Evolutionary conservation across 1,140 invertebrate species (phyloP), one percentile per base, ranked within the genome.

Genomic region (Atopsyche davidsoni): DNA sequence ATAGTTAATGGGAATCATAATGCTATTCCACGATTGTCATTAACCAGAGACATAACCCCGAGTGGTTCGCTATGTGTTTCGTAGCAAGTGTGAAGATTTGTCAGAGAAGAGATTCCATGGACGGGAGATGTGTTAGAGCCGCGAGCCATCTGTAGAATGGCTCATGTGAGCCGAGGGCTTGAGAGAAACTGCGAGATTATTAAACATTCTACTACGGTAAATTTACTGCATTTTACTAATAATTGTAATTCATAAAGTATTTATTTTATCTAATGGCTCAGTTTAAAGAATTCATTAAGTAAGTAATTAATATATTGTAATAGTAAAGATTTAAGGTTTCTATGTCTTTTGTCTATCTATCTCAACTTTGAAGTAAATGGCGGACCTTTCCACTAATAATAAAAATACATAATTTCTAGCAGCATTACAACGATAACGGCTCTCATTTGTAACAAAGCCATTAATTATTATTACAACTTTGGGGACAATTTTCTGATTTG

Each of bases 221-320:
- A 43, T 31, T 38, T 46, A 50, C 53, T 51, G 53, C 44, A 19
- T 44, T 35, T 32, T 55, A 55, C 49, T 51, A 50, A 45, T 40
- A 50, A 32, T 55, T 42, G 40, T 42, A 52, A 46, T 46, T 55
- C 31, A 40, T 46, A 46, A 55, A 40, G 42, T 50, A 31, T 32
- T 46, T 46, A 44, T 41, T 51, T 55, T 51, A 51, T 47, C 53
- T 55, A 55, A 55, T 55, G 53, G 53, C 39, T 51, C 48, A 55
- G 53, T 42, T 50, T 55, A 23, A 36, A 55, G 28, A 51, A 42
- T 31, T 51, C 52, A 54, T 47, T 51, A 51, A 55, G 36, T 46
- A 51, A 38, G 45, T 47, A 49, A 54, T 42, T 46, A 25, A 50
- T 49, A 50, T 44, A 55, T 45, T 41, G 31, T 45, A 40, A 55